phyloP scores from a whole-genome alignment of 1,140 invertebrate genomes.

The Dendroctonus ponderosae region DNA sequence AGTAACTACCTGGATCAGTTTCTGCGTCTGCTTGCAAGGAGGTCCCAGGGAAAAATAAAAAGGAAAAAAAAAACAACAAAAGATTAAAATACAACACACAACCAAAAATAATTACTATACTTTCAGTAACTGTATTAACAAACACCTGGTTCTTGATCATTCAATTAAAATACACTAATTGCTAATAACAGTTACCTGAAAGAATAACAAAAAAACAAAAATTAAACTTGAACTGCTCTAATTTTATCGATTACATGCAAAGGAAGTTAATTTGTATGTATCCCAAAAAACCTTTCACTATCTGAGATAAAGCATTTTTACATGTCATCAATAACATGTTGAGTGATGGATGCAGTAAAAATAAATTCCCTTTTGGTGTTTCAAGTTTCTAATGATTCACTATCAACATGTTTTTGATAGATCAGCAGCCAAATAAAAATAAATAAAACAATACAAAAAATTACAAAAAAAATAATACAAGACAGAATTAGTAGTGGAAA shows the following conservation, averaged over 20 bases:
- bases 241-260: no score
- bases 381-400: no score
- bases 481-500: slow-evolving; percentile 29
- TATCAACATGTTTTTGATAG: not conserved
- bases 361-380: not conserved
- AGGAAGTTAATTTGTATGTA: no score
- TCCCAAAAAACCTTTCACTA: not conserved
- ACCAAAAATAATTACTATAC: slow-evolving; percentile 14
- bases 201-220: no score
- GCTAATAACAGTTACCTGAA: no score
- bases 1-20: slow-evolving; percentile 45
- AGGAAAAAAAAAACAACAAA: slow-evolving; percentile 41
- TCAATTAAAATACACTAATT: not conserved
- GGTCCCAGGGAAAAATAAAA: slow-evolving; percentile 38
- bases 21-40: slow-evolving; percentile 41
- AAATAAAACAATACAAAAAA: slow-evolving; percentile 9
- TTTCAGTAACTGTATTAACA: slow-evolving; percentile 9
- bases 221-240: no score
- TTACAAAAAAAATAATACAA: slow-evolving; percentile 16
- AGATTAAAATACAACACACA: slow-evolving; percentile 36
- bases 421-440: not conserved
- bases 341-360: not conserved
- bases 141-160: not conserved
- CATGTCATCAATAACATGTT: slow-evolving; percentile 12
- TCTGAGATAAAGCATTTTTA: slow-evolving; percentile 12